These are phyloP conservation scores for Oncorhynchus kisutch DNA, from an alignment of 2,113 vertebrate species.

Conservation along the genomic window DNA sequence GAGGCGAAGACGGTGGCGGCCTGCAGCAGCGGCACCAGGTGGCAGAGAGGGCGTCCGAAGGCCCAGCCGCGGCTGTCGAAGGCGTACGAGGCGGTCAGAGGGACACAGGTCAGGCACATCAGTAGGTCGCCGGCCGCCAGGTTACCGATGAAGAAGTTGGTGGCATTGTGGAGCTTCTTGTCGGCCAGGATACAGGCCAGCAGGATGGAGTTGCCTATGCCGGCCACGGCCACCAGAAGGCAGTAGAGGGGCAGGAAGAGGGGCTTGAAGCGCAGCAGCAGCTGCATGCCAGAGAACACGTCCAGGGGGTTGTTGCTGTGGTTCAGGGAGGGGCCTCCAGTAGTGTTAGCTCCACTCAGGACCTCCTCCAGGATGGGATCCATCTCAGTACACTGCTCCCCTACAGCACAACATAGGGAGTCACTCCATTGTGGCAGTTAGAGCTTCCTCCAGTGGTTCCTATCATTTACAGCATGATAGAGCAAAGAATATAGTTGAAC, in stretches of 20 bases:
- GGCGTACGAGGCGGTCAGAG: slow-evolving; percentile 76
- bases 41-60: slow-evolving; percentile 74
- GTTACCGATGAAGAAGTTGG: slow-evolving; percentile 80
- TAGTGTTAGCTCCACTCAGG: slow-evolving; percentile 28
- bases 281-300: slow-evolving; percentile 71
- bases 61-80: slow-evolving; percentile 75
- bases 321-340: slow-evolving; percentile 47
- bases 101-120: slow-evolving; percentile 79
- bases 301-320: slow-evolving; percentile 59
- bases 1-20: slow-evolving; percentile 76
- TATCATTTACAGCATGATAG: neutral
- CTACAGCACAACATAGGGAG: neutral
- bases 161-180: slow-evolving; percentile 79
- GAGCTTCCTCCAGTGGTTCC: no score
- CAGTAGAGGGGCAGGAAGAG: slow-evolving; percentile 77
- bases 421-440: neutral
- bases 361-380: slow-evolving; percentile 55
- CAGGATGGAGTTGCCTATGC: slow-evolving; percentile 73
- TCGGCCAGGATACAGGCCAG: slow-evolving; percentile 72
- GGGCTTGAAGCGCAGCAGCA: slow-evolving; percentile 72
- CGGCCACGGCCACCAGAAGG: slow-evolving; percentile 72
- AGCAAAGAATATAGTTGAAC: neutral
- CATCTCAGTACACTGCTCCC: slow-evolving; percentile 44
- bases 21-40: slow-evolving; percentile 73
- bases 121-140: slow-evolving; percentile 75